A percentile compares a stretch with the other conserved stretches of the same genome.
Conservation (phyloP, 2,888 invertebrate species). For the Heteropelma amictum region DNA sequence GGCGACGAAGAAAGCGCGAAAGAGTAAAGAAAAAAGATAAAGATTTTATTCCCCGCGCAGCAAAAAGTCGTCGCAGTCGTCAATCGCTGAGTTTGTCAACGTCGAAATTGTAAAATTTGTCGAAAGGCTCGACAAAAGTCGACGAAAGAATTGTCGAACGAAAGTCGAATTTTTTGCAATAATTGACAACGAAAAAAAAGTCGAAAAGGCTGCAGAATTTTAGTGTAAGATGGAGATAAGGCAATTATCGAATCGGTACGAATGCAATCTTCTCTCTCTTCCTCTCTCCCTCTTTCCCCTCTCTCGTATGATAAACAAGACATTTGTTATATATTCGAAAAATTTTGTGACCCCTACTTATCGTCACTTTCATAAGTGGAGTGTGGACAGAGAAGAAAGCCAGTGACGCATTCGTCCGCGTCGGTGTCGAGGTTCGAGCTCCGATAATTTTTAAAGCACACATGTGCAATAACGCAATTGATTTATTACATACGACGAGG, state of each 20-base stretch:
- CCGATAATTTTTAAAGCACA: constrained; percentile 47
- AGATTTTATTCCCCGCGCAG: no score
- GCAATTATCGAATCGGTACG: no score
- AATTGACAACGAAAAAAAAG: no score
- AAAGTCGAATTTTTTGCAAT: no score
- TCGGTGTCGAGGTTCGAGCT: constrained; percentile 11
- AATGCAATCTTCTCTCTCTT: no score
- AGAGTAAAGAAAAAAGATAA: constrained; percentile 7
- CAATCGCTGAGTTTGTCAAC: no score
- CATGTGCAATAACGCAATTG: constrained; percentile 29
- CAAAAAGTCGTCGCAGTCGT: no score
- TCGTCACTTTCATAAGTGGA: constrained; percentile 46
- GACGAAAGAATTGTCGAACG: no score
- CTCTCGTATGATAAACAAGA: neutral
- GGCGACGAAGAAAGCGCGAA: constrained; percentile 15
- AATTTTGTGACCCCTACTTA: constrained; percentile 29
- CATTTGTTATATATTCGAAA: neutral
- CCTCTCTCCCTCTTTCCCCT: neutral
- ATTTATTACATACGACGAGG: neutral
- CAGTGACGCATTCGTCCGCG: constrained; percentile 27
- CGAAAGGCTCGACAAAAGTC: no score
- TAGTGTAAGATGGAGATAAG: no score
- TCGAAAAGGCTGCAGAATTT: no score
- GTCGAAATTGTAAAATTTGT: no score
- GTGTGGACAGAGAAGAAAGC: constrained; percentile 42